phyloP scores from a whole-genome alignment of 2,888 invertebrate species.

The Sesia bembeciformis region DNA sequence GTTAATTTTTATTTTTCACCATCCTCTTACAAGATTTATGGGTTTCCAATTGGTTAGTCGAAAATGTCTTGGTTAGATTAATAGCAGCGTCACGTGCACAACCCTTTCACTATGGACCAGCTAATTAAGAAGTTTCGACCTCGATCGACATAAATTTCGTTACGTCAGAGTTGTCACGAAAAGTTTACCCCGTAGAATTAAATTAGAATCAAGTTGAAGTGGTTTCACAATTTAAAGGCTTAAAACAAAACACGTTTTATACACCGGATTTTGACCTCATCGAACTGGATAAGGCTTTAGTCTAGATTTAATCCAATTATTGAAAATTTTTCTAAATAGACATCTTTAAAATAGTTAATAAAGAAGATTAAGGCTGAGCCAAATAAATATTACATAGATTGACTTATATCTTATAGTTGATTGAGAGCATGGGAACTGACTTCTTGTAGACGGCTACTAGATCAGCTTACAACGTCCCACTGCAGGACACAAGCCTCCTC shows the following conservation, averaged over 20 bases:
- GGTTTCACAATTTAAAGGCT: constrained; percentile 38
- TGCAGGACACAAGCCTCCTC: too few species aligned
- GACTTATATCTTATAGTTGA: too few species aligned
- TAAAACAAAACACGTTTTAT: background rate
- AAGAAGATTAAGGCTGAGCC: too few species aligned
- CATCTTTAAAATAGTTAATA: too few species aligned
- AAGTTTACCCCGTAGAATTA: constrained; percentile 45
- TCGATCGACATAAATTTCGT: constrained; percentile 51
- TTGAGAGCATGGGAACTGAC: too few species aligned
- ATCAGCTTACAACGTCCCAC: too few species aligned
- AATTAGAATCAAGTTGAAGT: constrained; percentile 46
- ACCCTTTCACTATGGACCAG: constrained; percentile 34
- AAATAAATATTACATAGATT: too few species aligned
- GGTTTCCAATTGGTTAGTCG: background rate
- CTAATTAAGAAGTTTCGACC: constrained; percentile 59
- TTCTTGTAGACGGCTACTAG: too few species aligned
- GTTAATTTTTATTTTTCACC: background rate
- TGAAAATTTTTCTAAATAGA: too few species aligned
- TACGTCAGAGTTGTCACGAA: constrained; percentile 42
- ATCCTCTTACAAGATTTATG: background rate
- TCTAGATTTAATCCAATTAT: too few species aligned
- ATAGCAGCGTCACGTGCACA: constrained; percentile 31
- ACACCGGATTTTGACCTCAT: background rate
- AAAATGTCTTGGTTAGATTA: constrained; percentile 33
- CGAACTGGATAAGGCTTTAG: background rate